Base-by-base conservation (phyloP, 1,140 invertebrate genomes). In the Medauroidea extradentata region DNA sequence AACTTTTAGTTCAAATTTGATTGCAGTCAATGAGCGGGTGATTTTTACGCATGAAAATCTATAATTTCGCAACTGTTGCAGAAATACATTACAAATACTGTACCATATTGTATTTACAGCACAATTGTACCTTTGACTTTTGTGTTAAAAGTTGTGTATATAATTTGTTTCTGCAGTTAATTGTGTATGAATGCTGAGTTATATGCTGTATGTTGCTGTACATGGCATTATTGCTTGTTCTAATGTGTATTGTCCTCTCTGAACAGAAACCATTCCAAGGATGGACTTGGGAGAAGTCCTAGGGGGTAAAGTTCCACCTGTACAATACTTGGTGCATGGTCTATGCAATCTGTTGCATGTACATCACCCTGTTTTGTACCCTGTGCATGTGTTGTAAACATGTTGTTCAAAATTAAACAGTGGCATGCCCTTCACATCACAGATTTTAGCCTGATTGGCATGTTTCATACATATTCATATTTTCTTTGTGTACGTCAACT, bases 281-380 rank as follows among this genome's bases (percentile, higher is more conserved):
- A 75, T 77, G 54, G 79, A 81, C 70, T 76, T 80, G 58, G 81
- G 79, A 60, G 81, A 82, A 68, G 78, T 83, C 63, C 71, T 75
- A 65, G 81, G 79, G 71, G 81, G 81, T 83, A 83, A 82, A 18
- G 23, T 21, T 19, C 38, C 41, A 44, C 7, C 24, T 7, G 8
- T 34, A 29, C 27, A 51, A 21, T 51, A 34, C 24, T 51, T 51
- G 49, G 25, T 51, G 16, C 49, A 29, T 51, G 49, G 25, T 16
- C 38, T n/a, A 51, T 27, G 29, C 29, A 11, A 34, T 11, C 4
- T 34, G 29, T 34, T 34, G 29, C 29, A 34, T 7, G 29, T 34
- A 11, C 29, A 34, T 34, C 11, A 11, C 29, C 29, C 5, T 34
- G 29, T 34, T 34, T 34, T 11, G 29, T 11, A 34, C 11, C 29